Percentiles rank a stretch among this genome's conserved stretches.
These are phyloP conservation scores for Aplodontia rufa DNA, from an alignment of 2,113 vertebrate species.

Conservation along the genomic window DNA sequence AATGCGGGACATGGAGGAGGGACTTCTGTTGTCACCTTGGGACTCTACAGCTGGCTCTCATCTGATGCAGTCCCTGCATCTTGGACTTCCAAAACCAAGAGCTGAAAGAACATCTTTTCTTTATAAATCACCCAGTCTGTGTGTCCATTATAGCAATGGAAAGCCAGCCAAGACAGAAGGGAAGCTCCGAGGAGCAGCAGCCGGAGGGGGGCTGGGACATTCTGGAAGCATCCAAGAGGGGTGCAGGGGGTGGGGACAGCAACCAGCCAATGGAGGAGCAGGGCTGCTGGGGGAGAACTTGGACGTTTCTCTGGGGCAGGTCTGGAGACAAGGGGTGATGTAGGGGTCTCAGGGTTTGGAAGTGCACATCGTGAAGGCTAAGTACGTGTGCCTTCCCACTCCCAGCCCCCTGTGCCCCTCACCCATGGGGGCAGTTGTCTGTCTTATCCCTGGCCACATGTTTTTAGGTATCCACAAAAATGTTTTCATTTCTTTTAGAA, in stretches of 20 bases:
- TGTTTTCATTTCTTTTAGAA: slow-evolving; percentile 7
- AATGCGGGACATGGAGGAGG: background rate
- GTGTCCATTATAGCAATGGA: background rate
- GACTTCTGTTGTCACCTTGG: background rate
- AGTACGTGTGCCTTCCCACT: background rate
- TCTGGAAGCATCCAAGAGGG: background rate
- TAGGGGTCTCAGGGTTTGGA: background rate
- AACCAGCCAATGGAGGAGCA: background rate
- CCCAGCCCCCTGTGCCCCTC: background rate
- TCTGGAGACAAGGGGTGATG: background rate
- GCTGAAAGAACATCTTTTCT: background rate
- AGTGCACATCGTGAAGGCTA: background rate
- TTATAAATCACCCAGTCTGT: background rate
- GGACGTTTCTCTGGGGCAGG: no score
- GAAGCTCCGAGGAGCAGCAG: background rate
- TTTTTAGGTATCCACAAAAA: background rate
- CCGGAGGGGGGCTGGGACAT: no score
- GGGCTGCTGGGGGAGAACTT: background rate
- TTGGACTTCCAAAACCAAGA: background rate
- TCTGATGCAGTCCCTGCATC: background rate
- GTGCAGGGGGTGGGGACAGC: no score
- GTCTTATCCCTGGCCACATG: background rate
- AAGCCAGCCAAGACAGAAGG: background rate
- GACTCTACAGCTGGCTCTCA: background rate
- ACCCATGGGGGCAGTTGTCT: background rate